Percentiles rank a stretch among this genome's conserved stretches.
phyloP scores from a whole-genome alignment of 2,113 vertebrate species.

The Dipodomys stephensi region DNA sequence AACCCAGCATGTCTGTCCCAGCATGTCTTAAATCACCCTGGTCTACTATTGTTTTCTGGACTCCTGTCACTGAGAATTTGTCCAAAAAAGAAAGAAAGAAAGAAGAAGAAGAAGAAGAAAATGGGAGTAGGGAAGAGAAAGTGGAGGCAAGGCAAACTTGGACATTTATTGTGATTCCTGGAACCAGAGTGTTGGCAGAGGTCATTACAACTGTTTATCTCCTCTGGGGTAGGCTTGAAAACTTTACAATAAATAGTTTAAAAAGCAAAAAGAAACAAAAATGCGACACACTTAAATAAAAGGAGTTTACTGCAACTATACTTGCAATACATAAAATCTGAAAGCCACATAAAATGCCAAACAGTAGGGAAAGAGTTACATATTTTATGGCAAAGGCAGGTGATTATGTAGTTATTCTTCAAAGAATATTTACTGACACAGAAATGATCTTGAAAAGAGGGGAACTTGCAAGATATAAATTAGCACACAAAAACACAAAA shows the following conservation, averaged over 20 bases:
- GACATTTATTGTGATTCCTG: background rate
- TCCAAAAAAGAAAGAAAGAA: conserved; percentile 40
- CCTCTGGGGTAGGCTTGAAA: background rate
- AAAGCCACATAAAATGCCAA: background rate
- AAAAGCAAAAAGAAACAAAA: conserved; percentile 27
- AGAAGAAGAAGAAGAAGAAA: background rate
- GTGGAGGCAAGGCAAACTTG: background rate
- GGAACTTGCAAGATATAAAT: background rate
- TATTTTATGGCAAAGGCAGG: background rate
- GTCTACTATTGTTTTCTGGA: background rate
- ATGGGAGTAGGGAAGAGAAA: background rate
- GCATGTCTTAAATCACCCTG: background rate
- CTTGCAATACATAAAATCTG: conserved; percentile 19
- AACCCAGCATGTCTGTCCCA: background rate
- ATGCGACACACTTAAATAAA: background rate
- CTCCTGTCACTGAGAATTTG: background rate
- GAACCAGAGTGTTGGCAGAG: background rate
- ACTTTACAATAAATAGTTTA: background rate
- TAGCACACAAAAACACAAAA: background rate
- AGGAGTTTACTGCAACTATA: background rate
- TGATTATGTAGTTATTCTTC: background rate
- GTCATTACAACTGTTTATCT: background rate
- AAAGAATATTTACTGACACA: conserved; percentile 31
- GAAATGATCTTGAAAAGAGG: conserved; percentile 30
- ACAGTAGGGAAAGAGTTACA: background rate